Evolutionary conservation across 1,140 invertebrate genomes (phyloP), one percentile per base, ranked within the genome.

Genomic region (Thereuonema tuberculata): DNA sequence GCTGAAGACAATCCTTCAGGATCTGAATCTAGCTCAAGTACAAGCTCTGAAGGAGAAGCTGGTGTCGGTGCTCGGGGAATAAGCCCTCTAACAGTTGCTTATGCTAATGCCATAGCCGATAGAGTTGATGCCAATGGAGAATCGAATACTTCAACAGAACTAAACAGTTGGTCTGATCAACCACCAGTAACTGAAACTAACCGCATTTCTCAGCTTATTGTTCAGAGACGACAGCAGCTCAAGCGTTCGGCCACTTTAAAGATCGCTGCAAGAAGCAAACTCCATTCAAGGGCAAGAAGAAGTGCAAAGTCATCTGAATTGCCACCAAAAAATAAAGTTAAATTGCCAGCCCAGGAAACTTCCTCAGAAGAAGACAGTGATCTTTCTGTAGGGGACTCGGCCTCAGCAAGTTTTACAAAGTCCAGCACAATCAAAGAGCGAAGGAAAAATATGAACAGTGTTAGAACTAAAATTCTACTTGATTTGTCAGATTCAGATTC

Each of bases 141-240:
- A n/a, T n/a, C n/a, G n/a, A n/a, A 28, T 12, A 27, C 27, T 55
- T 25, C 46, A 57, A 24, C 21, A 63, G 61, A 56, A 55, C 63
- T 20, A 46, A 52, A 37, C n/a, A n/a, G n/a, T n/a, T n/a, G n/a
- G n/a, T n/a, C n/a, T n/a, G n/a, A n/a, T n/a, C n/a, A n/a, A n/a
- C n/a, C n/a, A n/a, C n/a, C n/a, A n/a, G n/a, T n/a, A n/a, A n/a
- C n/a, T 26, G 23, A 15, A 24, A 21, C 56, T 57, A 46, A 66
- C 46, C 68, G 66, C 59, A 73, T 72, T 60, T 69, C 69, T 14
- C 63, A 70, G 53, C 56, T 71, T 14, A 71, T 72, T 50, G 67
- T 66, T 25, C 61, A 69, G 54, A 73, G 70, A 43, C 54, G 70
- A 9, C 63, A 66, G 9, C 56, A 46, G 23, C 28, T 57, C 3